A percentile compares a stretch with the other conserved stretches of the same genome.
phyloP scores from a whole-genome alignment of 2,888 invertebrate genomes.

The Nemotelus pantherinus region DNA sequence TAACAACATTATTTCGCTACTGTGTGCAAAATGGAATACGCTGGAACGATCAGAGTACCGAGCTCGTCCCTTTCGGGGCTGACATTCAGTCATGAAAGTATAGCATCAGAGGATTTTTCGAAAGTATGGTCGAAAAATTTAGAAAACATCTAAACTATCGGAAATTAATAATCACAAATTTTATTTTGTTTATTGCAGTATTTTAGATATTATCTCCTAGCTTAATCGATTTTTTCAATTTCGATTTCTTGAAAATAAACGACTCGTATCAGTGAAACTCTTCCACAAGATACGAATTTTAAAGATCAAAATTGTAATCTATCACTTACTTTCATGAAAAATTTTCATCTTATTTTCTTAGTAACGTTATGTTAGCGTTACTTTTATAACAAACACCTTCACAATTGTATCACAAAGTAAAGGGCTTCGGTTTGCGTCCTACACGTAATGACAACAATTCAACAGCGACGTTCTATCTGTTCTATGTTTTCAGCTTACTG shows the following conservation, averaged over 20 bases:
- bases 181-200: background rate
- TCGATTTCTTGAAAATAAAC: too few relatives aligned
- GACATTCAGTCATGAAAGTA: slow-evolving; percentile 23
- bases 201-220: too few relatives aligned
- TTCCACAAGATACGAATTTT: too few relatives aligned
- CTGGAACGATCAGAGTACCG: slow-evolving; percentile 7
- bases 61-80: background rate
- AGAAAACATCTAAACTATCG: background rate
- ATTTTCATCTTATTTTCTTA: background rate
- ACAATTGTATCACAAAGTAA: slow-evolving; percentile 16
- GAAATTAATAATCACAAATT: background rate
- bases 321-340: too few relatives aligned
- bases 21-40: slow-evolving; percentile 17
- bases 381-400: slow-evolving; percentile 11
- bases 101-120: background rate
- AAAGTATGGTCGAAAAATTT: background rate
- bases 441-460: background rate
- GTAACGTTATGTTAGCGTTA: background rate
- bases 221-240: too few relatives aligned
- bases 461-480: background rate
- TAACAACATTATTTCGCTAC: slow-evolving; percentile 49
- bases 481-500: background rate
- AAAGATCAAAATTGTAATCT: too few relatives aligned
- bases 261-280: too few relatives aligned
- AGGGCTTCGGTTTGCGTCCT: background rate